phyloP scores from a whole-genome alignment of 2,888 invertebrate genomes.

The Drosophila buzzatii region DNA sequence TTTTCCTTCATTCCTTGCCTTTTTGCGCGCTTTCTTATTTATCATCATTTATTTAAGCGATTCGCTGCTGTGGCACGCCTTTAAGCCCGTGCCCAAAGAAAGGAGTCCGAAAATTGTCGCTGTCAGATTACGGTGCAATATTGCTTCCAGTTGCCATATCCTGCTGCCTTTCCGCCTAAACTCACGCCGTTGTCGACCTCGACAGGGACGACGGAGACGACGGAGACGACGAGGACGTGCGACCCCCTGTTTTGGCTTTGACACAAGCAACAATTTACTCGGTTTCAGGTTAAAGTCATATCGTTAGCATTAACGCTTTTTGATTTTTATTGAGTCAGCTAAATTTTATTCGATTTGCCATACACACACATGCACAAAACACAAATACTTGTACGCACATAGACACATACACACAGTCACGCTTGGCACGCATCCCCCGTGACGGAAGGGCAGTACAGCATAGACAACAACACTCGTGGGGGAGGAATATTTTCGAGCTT shows the following conservation, averaged over 20 bases:
- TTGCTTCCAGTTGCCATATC: slow-evolving; percentile 80
- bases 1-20: slow-evolving; percentile 28
- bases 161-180: slow-evolving; percentile 71
- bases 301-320: slow-evolving; percentile 85
- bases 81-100: slow-evolving; percentile 55
- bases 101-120: slow-evolving; percentile 72
- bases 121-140: slow-evolving; percentile 79
- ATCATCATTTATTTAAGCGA: slow-evolving; percentile 73
- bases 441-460: slow-evolving; percentile 32
- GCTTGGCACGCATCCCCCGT: slow-evolving; percentile 52
- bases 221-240: slow-evolving; percentile 21
- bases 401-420: slow-evolving; percentile 1
- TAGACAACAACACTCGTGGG: slow-evolving; percentile 64
- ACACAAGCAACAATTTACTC: slow-evolving; percentile 80
- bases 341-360: slow-evolving; percentile 84
- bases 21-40: slow-evolving; percentile 67
- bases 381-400: slow-evolving; percentile 32
- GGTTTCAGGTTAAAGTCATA: slow-evolving; percentile 84
- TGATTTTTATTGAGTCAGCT: slow-evolving; percentile 85
- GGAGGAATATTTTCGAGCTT: slow-evolving; percentile 78
- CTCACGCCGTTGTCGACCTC: slow-evolving; percentile 29
- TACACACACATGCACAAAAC: slow-evolving; percentile 51
- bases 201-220: slow-evolving; percentile 15
- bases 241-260: slow-evolving; percentile 65
- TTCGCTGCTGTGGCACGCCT: slow-evolving; percentile 43